These are phyloP conservation scores for Cyclura pinguis DNA, from an alignment of 2,797 vertebrate species.

Conservation along the genomic window DNA sequence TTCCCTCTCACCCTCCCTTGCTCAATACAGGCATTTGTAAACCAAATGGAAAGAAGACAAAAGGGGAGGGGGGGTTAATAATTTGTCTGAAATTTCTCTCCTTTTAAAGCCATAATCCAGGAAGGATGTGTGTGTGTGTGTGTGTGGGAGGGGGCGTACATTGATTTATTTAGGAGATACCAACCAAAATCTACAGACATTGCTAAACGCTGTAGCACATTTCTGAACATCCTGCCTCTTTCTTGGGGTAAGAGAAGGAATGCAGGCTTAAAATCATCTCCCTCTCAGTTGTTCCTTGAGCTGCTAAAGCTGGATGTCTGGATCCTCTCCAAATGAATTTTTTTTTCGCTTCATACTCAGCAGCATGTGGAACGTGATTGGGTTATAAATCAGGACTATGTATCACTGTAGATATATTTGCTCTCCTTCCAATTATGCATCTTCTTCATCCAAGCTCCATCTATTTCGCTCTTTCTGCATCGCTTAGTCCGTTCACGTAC, in stretches of 20 bases:
- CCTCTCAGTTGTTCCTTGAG: background rate
- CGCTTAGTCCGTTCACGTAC: background rate
- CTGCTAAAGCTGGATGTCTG: background rate
- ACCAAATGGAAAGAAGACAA: background rate
- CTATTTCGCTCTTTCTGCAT: background rate
- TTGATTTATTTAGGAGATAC: background rate
- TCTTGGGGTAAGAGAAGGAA: background rate
- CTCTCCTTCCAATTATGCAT: background rate
- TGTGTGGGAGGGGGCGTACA: too few species aligned
- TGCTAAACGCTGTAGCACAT: background rate
- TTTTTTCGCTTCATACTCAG: background rate
- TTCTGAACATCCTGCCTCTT: background rate
- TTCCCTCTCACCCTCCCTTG: background rate
- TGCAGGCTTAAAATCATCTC: background rate
- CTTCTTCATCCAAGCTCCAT: background rate
- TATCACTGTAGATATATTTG: background rate
- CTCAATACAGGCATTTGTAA: background rate
- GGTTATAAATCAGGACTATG: background rate
- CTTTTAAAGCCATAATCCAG: too few species aligned
- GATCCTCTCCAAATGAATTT: background rate
- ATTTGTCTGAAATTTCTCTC: background rate
- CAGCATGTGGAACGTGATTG: background rate
- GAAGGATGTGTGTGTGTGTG: too few species aligned
- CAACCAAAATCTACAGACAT: background rate
- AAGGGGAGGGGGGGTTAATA: background rate